phyloP scores from a whole-genome alignment of 2,888 invertebrate species.

The Archips xylosteana region DNA sequence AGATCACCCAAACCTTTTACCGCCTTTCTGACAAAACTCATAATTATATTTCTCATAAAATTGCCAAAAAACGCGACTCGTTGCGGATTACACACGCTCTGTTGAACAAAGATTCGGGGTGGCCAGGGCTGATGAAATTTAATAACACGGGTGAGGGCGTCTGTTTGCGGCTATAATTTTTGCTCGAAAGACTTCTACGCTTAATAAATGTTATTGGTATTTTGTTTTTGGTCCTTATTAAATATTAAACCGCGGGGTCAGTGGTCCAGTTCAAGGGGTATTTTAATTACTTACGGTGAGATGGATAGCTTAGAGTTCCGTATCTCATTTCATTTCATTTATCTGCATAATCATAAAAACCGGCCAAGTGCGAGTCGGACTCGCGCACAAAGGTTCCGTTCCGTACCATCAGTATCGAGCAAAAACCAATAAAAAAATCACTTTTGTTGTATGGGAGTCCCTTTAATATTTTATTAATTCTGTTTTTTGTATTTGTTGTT shows the following conservation, averaged over 20 bases:
- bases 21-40: background rate
- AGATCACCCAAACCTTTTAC: too few species aligned
- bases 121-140: slow-evolving; percentile 38
- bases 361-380: too few species aligned
- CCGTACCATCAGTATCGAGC: too few species aligned
- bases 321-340: too few species aligned
- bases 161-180: slow-evolving; percentile 40
- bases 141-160: slow-evolving; percentile 40
- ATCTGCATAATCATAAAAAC: too few species aligned
- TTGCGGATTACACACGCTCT: slow-evolving; percentile 32
- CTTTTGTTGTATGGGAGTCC: too few species aligned
- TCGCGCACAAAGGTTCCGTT: too few species aligned
- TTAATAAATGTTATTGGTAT: slow-evolving; percentile 43
- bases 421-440: too few species aligned
- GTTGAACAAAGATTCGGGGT: slow-evolving; percentile 40
- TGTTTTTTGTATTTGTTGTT: too few species aligned
- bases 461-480: too few species aligned
- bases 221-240: slow-evolving; percentile 39
- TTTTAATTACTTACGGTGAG: slow-evolving; percentile 1
- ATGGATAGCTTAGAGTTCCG: too few species aligned
- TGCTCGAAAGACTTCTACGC: slow-evolving; percentile 34
- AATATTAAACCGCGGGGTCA: slow-evolving; percentile 36
- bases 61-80: slow-evolving; percentile 15
- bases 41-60: slow-evolving; percentile 27
- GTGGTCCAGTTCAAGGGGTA: slow-evolving; percentile 19